Percentiles rank a stretch among this genome's conserved stretches.
These are phyloP conservation scores for Lutraria rhynchaena DNA, from an alignment of 1,140 invertebrate species.

Conservation along the genomic window DNA sequence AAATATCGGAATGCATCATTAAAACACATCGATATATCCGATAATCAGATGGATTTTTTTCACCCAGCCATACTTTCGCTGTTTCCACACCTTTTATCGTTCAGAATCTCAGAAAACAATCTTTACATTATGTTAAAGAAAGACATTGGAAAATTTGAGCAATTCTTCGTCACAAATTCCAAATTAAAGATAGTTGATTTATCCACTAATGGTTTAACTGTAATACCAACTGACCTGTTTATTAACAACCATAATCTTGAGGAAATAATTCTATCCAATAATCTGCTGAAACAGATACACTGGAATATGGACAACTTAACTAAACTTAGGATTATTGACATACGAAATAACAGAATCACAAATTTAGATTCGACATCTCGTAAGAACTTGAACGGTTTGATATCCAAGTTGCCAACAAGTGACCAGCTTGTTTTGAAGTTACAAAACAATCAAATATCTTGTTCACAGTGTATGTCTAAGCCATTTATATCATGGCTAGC, in stretches of 20 bases:
- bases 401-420: too few species aligned
- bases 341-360: background rate
- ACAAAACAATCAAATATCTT: background rate
- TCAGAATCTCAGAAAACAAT: background rate
- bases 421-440: background rate
- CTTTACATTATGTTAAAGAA: background rate
- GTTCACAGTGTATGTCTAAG: constrained; percentile 2
- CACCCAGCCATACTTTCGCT: background rate
- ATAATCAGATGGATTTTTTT: constrained; percentile 20
- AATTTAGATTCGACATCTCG: background rate
- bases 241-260: background rate
- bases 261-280: background rate
- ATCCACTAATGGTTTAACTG: background rate
- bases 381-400: background rate
- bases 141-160: background rate
- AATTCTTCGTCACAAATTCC: background rate
- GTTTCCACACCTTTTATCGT: background rate
- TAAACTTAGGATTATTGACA: background rate
- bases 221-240: background rate
- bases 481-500: background rate
- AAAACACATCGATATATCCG: background rate
- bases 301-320: background rate
- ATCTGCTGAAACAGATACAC: background rate
- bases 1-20: background rate
- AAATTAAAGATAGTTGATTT: background rate